Evolutionary conservation across 1,140 invertebrate species (phyloP).

Genomic region (Bombyx mori): DNA sequence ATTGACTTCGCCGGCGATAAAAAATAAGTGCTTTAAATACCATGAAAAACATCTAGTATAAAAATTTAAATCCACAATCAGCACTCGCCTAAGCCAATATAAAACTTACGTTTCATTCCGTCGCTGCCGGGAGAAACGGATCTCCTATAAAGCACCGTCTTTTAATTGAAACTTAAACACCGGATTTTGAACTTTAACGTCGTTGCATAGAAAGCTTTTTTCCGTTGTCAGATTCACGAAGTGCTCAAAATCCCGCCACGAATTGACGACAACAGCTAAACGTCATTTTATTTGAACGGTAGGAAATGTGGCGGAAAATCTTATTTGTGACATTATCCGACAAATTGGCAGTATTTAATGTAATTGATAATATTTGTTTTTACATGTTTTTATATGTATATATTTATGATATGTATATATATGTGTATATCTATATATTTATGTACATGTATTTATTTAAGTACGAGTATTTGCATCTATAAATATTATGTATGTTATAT

Average conservation of each 20-base stretch:
- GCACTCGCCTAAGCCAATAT: constrained; percentile 21
- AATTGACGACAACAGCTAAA: constrained; percentile 1
- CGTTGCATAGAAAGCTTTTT: neutral
- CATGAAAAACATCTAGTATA: constrained; percentile 6
- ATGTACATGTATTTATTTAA: no score
- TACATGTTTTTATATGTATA: no score
- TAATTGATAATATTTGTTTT: no score
- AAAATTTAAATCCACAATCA: constrained; percentile 6
- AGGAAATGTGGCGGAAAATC: no score
- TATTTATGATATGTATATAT: no score
- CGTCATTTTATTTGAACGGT: neutral
- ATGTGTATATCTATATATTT: no score
- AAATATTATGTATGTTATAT: no score
- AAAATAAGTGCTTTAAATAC: no score
- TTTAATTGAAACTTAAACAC: constrained; percentile 20
- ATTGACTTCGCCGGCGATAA: no score
- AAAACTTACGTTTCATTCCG: constrained; percentile 17
- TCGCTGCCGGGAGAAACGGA: constrained; percentile 7
- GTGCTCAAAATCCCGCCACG: constrained; percentile 1
- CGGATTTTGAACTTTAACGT: constrained; percentile 6
- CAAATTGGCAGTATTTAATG: no score
- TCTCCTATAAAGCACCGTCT: constrained; percentile 12
- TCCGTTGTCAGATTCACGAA: neutral
- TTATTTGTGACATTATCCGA: no score
- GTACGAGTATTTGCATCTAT: no score